These are phyloP conservation scores for Perdita meconis DNA, from an alignment of 2,888 invertebrate genomes.

Conservation along the genomic window DNA sequence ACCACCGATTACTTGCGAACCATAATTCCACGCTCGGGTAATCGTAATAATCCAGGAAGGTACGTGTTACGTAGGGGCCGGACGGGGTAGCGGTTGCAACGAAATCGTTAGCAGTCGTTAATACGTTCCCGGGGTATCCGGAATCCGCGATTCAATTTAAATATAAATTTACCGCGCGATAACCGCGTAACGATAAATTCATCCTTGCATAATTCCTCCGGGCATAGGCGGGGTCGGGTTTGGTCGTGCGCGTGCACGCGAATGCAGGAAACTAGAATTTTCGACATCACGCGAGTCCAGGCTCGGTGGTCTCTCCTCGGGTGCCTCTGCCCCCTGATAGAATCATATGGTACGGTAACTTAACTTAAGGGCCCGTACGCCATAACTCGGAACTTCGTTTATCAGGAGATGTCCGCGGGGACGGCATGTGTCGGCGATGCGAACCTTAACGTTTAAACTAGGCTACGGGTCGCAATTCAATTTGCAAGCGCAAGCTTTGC, in stretches of 20 bases:
- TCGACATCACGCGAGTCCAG: conserved; percentile 31
- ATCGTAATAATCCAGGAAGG: conserved; percentile 22
- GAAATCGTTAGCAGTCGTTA: conserved; percentile 27
- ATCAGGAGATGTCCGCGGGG: conserved; percentile 62
- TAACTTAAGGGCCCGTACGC: conserved; percentile 45
- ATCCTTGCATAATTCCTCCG: conserved; percentile 5
- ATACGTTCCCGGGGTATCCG: conserved; percentile 7
- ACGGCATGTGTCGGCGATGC: conserved; percentile 65
- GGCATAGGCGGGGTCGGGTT: neutral
- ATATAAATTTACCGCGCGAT: conserved; percentile 22
- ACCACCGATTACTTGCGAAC: conserved; percentile 15
- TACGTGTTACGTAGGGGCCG: conserved; percentile 1
- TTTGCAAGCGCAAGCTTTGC: conserved; percentile 68
- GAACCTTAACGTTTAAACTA: conserved; percentile 73
- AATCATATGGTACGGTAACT: conserved; percentile 57
- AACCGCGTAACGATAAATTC: conserved; percentile 25
- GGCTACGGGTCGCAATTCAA: conserved; percentile 68
- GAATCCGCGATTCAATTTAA: conserved; percentile 26
- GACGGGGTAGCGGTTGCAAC: neutral
- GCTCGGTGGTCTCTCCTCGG: conserved; percentile 13
- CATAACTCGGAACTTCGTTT: conserved; percentile 67
- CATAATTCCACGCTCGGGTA: conserved; percentile 12
- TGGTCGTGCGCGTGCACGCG: conserved; percentile 8
- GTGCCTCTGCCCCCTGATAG: conserved; percentile 25
- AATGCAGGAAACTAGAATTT: conserved; percentile 32